Base-by-base conservation (phyloP, 2,888 invertebrate genomes). In the Chalcosyrphus nemorum region DNA sequence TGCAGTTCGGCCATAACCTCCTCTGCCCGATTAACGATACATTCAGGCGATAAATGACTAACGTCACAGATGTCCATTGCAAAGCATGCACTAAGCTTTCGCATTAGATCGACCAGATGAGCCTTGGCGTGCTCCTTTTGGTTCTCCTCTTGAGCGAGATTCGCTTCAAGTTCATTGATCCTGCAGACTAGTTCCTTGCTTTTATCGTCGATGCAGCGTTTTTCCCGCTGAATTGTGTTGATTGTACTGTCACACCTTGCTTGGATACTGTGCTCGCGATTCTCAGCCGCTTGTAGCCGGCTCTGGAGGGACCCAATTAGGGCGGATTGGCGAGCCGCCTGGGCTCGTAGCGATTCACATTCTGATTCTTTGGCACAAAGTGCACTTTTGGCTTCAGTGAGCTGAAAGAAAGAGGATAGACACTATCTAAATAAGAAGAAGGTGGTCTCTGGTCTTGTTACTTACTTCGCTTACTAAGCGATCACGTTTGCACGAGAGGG, bases 401-500 rank as follows among this genome's bases (percentile, higher is more conserved):
- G 92, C 95, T 96, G 15, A 3, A 52, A 72, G 6, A 4, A 15
- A 50, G 2, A n/a, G n/a, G n/a, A n/a, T n/a, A n/a, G 1, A 45
- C 54, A 9, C 9, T 27, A n/a, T 66, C 65, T 32, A 4, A 7
- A 52, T 2, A 9, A 9, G 45, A 19, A 45, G 1, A 1, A n/a
- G n/a, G n/a, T n/a, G n/a, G n/a, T n/a, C n/a, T n/a, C n/a, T n/a
- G n/a, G n/a, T n/a, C n/a, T n/a, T n/a, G 13, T 3, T n/a, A 24
- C 90, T 93, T 91, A 96, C 95, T 93, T 97, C 97, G 61, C 94
- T 93, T 84, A 94, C 92, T 19, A 97, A 93, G 78, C 96, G 94
- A 89, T 97, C 97, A 81, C 96, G 93, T 92, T 97, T 97, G 90
- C 96, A 97, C 89, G 96, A 96, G 56, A 96, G 92, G 2, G 95